Evolutionary conservation across 2,113 vertebrate species (phyloP), one percentile per base, ranked within the genome.

Genomic region (Phylloscopus whistleri): DNA sequence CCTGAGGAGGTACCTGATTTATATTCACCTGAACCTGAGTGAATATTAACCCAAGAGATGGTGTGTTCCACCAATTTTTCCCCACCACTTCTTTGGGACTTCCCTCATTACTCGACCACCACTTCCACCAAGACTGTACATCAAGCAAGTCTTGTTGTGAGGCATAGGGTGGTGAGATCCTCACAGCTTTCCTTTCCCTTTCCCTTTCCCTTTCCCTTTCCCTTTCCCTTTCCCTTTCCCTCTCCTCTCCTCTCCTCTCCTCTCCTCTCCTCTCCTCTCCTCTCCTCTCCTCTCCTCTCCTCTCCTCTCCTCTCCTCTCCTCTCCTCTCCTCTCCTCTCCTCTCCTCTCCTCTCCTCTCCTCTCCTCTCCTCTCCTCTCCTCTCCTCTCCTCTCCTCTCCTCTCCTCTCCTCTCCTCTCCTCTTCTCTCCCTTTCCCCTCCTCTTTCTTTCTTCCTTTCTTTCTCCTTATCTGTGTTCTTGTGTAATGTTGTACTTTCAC

Each of bases 21-120:
- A 35, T 24, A 23, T 43, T 30, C 17, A 62, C 26, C 37, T 62
- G 46, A 52, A 31, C 16, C 37, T 10, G 56, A 51, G 37, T 35
- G 31, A 52, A 44, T 31, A 72, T 10, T 44, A 8, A 83, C 16
- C 10, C 48, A 52, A 52, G 39, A 62, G 21, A 62, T 31, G 0
- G 0, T 23, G 44, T 69, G 23, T 41, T 59, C 19, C 0, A 0
- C 30, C 0, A 1, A 18, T 23, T 69, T 58, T 19, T 28, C 30
- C 35, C 30, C 53, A 59, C 3, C 53, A 28, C 7, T 41, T 69
- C 52, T 58, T 49, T 0, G 2, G 31, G 46, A 52, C 21, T 60
- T 43, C 27, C 33, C 33, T 53, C 58, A 46, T 35, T 9, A 46
- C 7, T 30, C 2, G 1, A 73, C 23, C n/a, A 64, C 7, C 14